phyloP scores from a whole-genome alignment of 2,113 vertebrate species.

The Ploceus nigricollis region DNA sequence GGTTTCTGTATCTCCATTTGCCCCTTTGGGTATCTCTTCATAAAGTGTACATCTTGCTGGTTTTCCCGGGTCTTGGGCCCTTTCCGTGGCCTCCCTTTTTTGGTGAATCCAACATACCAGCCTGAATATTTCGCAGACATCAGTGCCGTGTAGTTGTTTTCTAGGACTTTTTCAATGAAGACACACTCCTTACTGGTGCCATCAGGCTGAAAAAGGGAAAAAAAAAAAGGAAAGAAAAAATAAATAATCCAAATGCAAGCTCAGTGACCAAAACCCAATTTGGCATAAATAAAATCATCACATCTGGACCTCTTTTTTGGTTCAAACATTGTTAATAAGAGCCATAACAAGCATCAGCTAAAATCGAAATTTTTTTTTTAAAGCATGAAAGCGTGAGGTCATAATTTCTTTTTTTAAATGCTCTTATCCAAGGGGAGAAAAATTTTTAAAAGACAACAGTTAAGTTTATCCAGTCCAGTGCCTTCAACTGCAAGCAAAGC shows the following conservation, averaged over 20 bases:
- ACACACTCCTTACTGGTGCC: conserved; percentile 84
- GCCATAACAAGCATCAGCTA: not conserved
- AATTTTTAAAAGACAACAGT: not conserved
- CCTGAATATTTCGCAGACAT: conserved; percentile 85
- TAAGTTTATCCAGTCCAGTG: not conserved
- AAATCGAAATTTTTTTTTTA: not conserved
- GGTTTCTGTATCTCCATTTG: conserved; percentile 82
- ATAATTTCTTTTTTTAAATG: not conserved
- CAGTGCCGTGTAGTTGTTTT: conserved; percentile 87
- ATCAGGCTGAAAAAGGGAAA: conserved; percentile 71
- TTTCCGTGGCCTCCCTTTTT: conserved; percentile 83
- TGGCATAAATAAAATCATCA: conserved; percentile 15
- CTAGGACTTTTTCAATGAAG: conserved; percentile 86
- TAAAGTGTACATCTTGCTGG: conserved; percentile 88
- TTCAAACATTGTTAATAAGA: not conserved
- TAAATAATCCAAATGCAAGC: not conserved
- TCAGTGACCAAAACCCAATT: not conserved
- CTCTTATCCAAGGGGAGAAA: not conserved
- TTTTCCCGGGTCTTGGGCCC: conserved; percentile 85
- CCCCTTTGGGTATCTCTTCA: conserved; percentile 87
- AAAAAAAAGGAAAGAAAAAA: not conserved
- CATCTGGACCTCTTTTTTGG: conserved; percentile 2
- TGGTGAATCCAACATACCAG: conserved; percentile 89
- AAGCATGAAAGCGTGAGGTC: not conserved
- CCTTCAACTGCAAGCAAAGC: not conserved